Conservation (phyloP, 2,888 invertebrate genomes). For the Pollenia labialis region DNA sequence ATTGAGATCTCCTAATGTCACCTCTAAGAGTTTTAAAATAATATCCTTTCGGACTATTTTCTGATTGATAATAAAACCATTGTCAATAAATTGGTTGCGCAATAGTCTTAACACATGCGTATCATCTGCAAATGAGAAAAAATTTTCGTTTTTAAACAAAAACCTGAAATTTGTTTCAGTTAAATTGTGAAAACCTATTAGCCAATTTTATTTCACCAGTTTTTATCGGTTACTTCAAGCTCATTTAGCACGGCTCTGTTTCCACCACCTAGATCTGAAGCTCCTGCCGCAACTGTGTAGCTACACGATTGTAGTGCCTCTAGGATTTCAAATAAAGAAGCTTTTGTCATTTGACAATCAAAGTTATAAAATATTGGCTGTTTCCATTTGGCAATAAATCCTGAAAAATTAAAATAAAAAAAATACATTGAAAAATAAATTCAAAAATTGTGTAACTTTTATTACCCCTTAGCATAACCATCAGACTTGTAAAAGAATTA, state of each 20-base stretch:
- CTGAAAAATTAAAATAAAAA: not conserved
- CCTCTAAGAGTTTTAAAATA: constrained; percentile 25
- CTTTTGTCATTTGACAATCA: not conserved
- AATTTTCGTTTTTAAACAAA: constrained; percentile 11
- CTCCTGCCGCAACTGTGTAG: constrained; percentile 7
- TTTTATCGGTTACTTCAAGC: constrained; percentile 14
- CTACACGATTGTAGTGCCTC: not conserved
- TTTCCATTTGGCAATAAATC: too few relatives aligned
- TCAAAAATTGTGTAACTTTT: not conserved
- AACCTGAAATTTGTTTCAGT: constrained; percentile 11
- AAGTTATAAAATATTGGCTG: too few relatives aligned
- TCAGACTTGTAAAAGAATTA: not conserved
- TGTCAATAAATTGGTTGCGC: constrained; percentile 14
- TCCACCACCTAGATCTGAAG: not conserved
- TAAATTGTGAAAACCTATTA: not conserved
- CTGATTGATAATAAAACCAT: constrained; percentile 16
- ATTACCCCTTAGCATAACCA: constrained; percentile 26
- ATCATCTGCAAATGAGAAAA: constrained; percentile 22
- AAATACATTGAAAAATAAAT: not conserved
- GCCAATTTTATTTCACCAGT: constrained; percentile 15
- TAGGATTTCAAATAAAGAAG: constrained; percentile 3
- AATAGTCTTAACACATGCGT: not conserved
- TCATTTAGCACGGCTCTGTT: constrained; percentile 23
- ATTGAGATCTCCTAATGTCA: constrained; percentile 16
- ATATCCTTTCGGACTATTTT: constrained; percentile 4